Base-by-base conservation (phyloP, 2,113 vertebrate species). In the Miniopterus natalensis region DNA sequence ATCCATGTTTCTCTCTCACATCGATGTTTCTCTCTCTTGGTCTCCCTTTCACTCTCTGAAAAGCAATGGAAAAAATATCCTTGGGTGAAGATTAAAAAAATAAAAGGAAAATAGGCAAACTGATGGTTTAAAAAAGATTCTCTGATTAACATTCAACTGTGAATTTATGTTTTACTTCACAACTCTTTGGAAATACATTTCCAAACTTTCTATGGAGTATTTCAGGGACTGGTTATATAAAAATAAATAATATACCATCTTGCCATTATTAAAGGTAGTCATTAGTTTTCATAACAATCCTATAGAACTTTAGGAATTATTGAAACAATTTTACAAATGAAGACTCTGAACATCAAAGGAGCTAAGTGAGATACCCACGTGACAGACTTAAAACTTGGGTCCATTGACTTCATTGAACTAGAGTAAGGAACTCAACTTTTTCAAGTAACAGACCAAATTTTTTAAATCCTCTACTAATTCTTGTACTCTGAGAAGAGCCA, bases 311-410 rank as follows among this genome's bases (percentile, higher is more conserved):
- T 51, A 65, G 45, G 8, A 79, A 84, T 86, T 84, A 63, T 3
- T 84, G 51, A 65, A 57, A 70, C 3, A 65, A 71, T 57, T 86
- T 90, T 86, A 49, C 29, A 90, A 74, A 71, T 70, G 36, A 73
- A 78, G 68, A 93, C 49, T 89, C 12, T 92, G 40, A 83, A 96
- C 89, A 65, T 78, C n/a, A 74, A 73, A 73, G 40, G 18, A 47
- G 10, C n/a, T n/a, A 17, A 92, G 6, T n/a, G 13, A 40, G 23
- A 31, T 42, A 57, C 5, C 11, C 14, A 47, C 27, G 14, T 45
- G 7, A 6, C 6, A 29, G 21, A 84, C 14, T 90, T 20, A 74
- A 92, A 51, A 70, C 55, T 73, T 84, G 12, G 13, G 12, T 55
- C 47, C 80, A 23, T 29, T 36, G 49, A 29, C 6, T 77, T 11